These are phyloP conservation scores for Aldrovandia affinis DNA, from an alignment of 2,797 vertebrate genomes.

Conservation along the genomic window DNA sequence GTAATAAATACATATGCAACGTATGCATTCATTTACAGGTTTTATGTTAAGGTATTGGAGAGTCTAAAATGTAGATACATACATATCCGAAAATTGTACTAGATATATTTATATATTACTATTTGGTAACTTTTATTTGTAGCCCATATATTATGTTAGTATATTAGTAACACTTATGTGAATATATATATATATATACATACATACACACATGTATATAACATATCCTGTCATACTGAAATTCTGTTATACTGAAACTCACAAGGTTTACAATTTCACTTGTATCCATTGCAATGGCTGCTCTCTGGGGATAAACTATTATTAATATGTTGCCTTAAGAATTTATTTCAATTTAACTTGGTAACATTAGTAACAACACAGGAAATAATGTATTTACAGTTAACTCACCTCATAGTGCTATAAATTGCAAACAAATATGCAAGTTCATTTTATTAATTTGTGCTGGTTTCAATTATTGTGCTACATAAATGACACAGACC, in stretches of 20 bases:
- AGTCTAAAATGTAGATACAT: no score
- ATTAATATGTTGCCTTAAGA: background rate
- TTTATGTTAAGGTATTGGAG: no score
- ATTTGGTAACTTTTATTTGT: no score
- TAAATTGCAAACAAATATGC: background rate
- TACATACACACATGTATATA: background rate
- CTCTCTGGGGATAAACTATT: background rate
- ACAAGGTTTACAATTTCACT: conserved; percentile 7
- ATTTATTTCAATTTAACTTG: background rate
- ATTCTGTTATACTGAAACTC: background rate
- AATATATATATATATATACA: no score
- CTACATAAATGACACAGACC: background rate
- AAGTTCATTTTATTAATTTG: background rate
- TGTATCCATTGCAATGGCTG: background rate
- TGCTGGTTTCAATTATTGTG: background rate
- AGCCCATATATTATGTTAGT: no score
- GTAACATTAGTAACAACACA: conserved; percentile 2
- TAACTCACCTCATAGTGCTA: background rate
- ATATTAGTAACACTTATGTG: no score
- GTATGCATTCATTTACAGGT: no score
- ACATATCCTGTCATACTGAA: background rate
- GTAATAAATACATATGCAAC: no score
- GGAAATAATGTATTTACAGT: conserved; percentile 3
- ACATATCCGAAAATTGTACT: no score
- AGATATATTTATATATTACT: no score